Percentiles rank a stretch among this genome's conserved stretches.
These are phyloP conservation scores for Epinotia nisella DNA, from an alignment of 2,888 invertebrate genomes.

Conservation along the genomic window DNA sequence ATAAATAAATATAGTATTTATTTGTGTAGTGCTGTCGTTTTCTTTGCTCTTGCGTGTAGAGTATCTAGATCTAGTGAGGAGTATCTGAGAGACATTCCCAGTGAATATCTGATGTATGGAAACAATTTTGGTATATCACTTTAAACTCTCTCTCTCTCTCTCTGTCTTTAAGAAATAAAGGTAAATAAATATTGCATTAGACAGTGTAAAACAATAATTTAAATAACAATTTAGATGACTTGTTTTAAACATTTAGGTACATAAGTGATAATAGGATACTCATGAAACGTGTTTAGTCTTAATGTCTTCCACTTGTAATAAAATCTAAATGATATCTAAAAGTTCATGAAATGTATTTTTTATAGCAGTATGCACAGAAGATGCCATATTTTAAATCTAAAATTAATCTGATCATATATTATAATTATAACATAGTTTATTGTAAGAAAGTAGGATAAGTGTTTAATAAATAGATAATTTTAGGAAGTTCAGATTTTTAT, in stretches of 20 bases:
- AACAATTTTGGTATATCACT: background rate
- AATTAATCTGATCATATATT: slow-evolving; percentile 13
- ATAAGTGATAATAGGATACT: slow-evolving; percentile 44
- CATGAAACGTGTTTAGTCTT: slow-evolving; percentile 50
- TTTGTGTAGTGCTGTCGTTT: background rate
- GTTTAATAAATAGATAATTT: slow-evolving; percentile 47
- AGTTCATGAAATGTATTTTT: slow-evolving; percentile 18
- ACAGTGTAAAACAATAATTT: too few species aligned
- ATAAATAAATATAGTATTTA: background rate
- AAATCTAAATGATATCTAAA: slow-evolving; percentile 26
- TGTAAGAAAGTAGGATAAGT: slow-evolving; percentile 42
- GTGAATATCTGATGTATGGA: background rate
- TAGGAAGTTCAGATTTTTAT: slow-evolving; percentile 50
- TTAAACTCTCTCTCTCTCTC: too few species aligned
- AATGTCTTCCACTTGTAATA: slow-evolving; percentile 55
- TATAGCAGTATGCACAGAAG: slow-evolving; percentile 17
- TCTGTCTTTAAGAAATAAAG: too few species aligned
- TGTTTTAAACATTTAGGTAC: slow-evolving; percentile 12
- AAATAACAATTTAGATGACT: background rate
- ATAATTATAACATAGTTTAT: slow-evolving; percentile 16
- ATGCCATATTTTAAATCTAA: slow-evolving; percentile 37
- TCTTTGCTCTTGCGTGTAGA: background rate
- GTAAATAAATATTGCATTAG: too few species aligned
- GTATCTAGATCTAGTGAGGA: slow-evolving; percentile 3
- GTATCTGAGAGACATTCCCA: background rate